Conservation (phyloP, 2,888 invertebrate species). For the Lasioglossum pauxillum region DNA sequence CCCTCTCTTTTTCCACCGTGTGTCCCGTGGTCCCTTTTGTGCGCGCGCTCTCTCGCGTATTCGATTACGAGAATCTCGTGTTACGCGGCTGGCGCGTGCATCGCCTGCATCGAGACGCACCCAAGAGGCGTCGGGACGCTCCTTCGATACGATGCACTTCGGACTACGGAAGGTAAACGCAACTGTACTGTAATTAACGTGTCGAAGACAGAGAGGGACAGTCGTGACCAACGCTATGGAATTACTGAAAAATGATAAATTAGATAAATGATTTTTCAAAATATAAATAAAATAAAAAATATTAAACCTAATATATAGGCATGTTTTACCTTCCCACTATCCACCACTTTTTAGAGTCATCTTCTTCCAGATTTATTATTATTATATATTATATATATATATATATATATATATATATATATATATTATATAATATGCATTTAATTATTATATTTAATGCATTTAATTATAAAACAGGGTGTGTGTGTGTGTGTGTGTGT, state of each 20-base stretch:
- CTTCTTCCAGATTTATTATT: too few species aligned
- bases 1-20: slow-evolving; percentile 59
- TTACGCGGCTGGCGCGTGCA: slow-evolving; percentile 72
- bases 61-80: slow-evolving; percentile 73
- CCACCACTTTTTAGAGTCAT: too few species aligned
- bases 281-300: too few species aligned
- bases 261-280: too few species aligned
- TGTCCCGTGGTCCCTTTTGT: slow-evolving; percentile 65
- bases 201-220: neutral
- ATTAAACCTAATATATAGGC: too few species aligned
- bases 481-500: too few species aligned
- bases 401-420: too few species aligned
- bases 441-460: too few species aligned
- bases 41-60: slow-evolving; percentile 68
- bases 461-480: too few species aligned
- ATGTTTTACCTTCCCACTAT: too few species aligned
- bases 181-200: neutral
- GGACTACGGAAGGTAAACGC: neutral
- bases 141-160: slow-evolving; percentile 7
- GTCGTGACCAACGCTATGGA: neutral
- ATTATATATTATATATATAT: too few species aligned
- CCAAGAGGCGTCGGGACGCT: slow-evolving; percentile 20
- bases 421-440: too few species aligned
- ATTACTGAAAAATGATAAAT: neutral
- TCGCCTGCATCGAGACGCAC: slow-evolving; percentile 49